Evolutionary conservation across 1,140 invertebrate genomes (phyloP), one percentile per base, ranked within the genome.

Genomic region (Apis florea): DNA sequence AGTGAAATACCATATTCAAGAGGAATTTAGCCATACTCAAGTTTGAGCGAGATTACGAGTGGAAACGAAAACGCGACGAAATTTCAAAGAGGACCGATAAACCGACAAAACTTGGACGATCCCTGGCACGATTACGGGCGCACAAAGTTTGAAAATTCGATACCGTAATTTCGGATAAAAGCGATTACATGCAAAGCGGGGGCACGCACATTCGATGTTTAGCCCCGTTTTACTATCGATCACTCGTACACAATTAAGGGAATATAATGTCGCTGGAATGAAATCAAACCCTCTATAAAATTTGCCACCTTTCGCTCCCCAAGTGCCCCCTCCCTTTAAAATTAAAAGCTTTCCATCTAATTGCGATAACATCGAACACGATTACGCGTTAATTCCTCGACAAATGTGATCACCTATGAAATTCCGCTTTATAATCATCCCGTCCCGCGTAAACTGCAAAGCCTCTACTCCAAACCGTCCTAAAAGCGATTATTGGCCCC

Each of bases 331-430:
- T 40, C 31, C 31, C 31, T 31, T 17, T 72, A 59, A 64, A 79
- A 79, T 79, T 73, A 61, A 73, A 64, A 79, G 78, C 78, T 73
- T 73, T 79, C 40, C 78, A 53, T 64, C 70, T 79, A 79, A 79
- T 79, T 73, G 69, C 69, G 17, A 73, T 64, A 64, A 66, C 51
- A 73, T 53, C 59, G 78, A 53, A 64, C 63, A 19, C 51, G 71
- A 79, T 63, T 79, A 70, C 51, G 21, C 47, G 70, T 2, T 21
- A 61, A 70, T 79, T 71, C 26, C 26, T 51, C 56, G 59, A 80
- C 58, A 71, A 71, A 68, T 53, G 54, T 63, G 26, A 71, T 71
- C 31, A 53, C 47, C 56, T 61, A 12, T 61, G 53, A 69, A 70
- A 78, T 78, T 70, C 51, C 54, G 24, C 31, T 19, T n/a, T n/a